Percentiles rank a stretch among this genome's conserved stretches.
Conservation (phyloP, 2,113 vertebrate genomes). For the Crocuta crocuta region DNA sequence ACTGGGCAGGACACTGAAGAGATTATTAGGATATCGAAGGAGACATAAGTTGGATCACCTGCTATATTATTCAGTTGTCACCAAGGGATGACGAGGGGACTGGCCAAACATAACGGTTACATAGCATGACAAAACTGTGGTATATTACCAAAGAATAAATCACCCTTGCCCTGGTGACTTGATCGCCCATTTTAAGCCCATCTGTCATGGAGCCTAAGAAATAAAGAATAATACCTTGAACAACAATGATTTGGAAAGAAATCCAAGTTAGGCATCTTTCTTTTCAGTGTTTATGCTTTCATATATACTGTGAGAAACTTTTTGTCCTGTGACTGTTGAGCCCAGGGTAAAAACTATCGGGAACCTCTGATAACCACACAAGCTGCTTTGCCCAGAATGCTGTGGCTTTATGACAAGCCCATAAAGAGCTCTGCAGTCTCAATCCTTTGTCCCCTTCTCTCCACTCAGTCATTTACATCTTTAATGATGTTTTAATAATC, state of each 20-base stretch:
- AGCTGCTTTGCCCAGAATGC: background rate
- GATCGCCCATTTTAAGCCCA: background rate
- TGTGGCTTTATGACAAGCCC: background rate
- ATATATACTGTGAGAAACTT: background rate
- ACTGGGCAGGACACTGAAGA: background rate
- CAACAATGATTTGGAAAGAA: background rate
- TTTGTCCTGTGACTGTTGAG: background rate
- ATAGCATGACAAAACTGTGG: background rate
- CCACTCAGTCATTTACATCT: background rate
- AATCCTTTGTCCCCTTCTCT: background rate
- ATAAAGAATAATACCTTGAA: background rate
- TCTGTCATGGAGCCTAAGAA: background rate
- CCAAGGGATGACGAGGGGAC: background rate
- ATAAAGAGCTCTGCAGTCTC: background rate
- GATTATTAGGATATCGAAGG: background rate
- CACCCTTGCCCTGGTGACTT: background rate
- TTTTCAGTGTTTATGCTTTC: background rate
- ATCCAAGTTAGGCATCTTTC: background rate
- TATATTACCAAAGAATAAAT: background rate
- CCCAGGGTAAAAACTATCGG: background rate
- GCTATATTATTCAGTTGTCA: background rate
- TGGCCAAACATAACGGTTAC: background rate
- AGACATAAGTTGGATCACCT: background rate
- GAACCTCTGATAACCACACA: background rate
- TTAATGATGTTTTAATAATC: background rate